Base-by-base conservation (phyloP, 2,888 invertebrate genomes). In the Tenodera sinensis region DNA sequence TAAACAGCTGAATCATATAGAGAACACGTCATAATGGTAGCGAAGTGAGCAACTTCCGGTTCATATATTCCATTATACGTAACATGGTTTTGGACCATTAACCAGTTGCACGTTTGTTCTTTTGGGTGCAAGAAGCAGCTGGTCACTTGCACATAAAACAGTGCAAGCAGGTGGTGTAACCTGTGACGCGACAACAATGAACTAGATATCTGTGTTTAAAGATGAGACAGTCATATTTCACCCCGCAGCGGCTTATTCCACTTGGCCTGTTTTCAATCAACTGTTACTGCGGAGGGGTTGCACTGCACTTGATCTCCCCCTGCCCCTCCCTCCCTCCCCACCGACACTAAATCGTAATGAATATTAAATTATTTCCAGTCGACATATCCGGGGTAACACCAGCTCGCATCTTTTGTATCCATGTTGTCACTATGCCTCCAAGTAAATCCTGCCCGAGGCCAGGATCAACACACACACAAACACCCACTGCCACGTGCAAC, bases 341-440 rank as follows among this genome's bases (percentile, higher is more conserved):
- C 87, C 42, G 15, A 89, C 87, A 28, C 84, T 83, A 86, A 89
- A 83, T 87, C 34, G 89, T 89, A 89, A 89, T 89, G 89, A 89
- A 89, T 89, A 89, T 89, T 84, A 89, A 89, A 89, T 89, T 89
- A 89, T 87, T 89, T 89, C 89, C 89, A 86, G 71, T 87, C 71
- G 88, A 88, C 83, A 88, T 84, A 28, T 28, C 47, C 28, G 47
- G 83, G 47, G 34, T 30, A 27, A 25, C 28, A 87, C 71, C 28
- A n/a, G 87, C 30, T 28, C n/a, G 25, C 42, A 28, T 54, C 88
- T 83, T 88, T 83, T 88, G 83, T 88, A 20, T 81, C n/a, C 34
- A 27, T 87, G 87, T 87, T 87, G 83, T 87, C 82, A 87, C 83
- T 87, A 87, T 34, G 83, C n/a, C n/a, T n/a, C n/a, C 83, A 87